Percentiles rank a stretch among this genome's conserved stretches.
Evolutionary conservation across 2,113 vertebrate genomes (phyloP).

Genomic region (Dissostichus mawsoni): DNA sequence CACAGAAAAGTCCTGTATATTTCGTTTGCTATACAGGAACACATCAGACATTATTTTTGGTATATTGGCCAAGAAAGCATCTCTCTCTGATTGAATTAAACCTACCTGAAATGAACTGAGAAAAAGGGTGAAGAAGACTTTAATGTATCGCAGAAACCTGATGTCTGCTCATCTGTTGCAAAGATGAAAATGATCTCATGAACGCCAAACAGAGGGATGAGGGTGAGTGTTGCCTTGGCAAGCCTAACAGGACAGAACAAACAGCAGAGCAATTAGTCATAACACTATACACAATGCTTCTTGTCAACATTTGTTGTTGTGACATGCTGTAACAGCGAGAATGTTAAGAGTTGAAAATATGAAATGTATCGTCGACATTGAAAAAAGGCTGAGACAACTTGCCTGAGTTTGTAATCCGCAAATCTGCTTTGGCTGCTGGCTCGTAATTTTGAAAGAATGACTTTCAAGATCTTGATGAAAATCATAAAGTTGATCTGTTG

Average conservation of each 20-base stretch:
- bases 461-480: slow-evolving; percentile 88
- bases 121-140: slow-evolving; percentile 88
- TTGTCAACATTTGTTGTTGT: no score
- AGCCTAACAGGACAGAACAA: slow-evolving; percentile 72
- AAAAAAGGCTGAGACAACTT: slow-evolving; percentile 45
- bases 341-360: not conserved
- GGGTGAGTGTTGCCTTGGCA: slow-evolving; percentile 88
- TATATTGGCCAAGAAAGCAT: not conserved
- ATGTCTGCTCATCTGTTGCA: slow-evolving; percentile 87
- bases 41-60: no score
- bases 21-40: not conserved
- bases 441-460: slow-evolving; percentile 88
- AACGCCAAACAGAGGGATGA: slow-evolving; percentile 88
- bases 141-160: slow-evolving; percentile 85
- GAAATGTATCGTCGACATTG: not conserved
- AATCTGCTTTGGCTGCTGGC: slow-evolving; percentile 86
- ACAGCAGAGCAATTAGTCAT: not conserved
- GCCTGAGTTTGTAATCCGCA: slow-evolving; percentile 86
- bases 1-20: slow-evolving; percentile 10
- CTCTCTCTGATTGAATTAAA: not conserved
- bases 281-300: not conserved
- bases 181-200: slow-evolving; percentile 89
- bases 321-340: no score
- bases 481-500: slow-evolving; percentile 91
- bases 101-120: slow-evolving; percentile 90